Evolutionary conservation across 1,140 invertebrate species (phyloP), one percentile per base, ranked within the genome.

Genomic region (Batillaria attramentaria): DNA sequence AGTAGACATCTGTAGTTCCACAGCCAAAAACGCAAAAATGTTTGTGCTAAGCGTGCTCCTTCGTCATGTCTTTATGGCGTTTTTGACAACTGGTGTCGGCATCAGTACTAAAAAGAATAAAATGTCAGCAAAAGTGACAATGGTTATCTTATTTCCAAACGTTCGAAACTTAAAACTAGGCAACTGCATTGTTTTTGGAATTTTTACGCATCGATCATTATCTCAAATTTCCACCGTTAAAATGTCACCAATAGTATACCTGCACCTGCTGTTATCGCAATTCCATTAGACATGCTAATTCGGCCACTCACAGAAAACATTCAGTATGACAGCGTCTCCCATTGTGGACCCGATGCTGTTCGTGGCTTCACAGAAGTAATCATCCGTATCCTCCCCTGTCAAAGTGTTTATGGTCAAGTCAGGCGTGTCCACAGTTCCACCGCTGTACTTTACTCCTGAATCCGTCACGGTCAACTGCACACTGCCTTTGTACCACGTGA

Each of bases 291-390:
- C n/a, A n/a, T n/a, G n/a, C n/a, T n/a, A n/a, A n/a, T n/a, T n/a
- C 54, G 31, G 6, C 24, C 24, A 69, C 66, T 69, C 66, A 69
- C 66, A 69, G 16, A 24, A 33, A 24, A 69, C 66, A 39, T 69
- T 2, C 5, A 69, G 66, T 24, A 2, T 69, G 66, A 69, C 35
- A 24, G 35, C 66, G 33, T 69, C 37, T 41, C 66, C n/a, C 3
- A 16, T n/a, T 39, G 20, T 24, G 18, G 42, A 24, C 6, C 66
- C 35, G 8, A 18, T 39, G 4, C 10, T 5, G 24, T 41, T 69
- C 37, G 35, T 41, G 33, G 66, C 66, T 24, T 41, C 18, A 41
- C 66, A 69, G 33, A 20, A 18, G 37, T 69, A 69, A 39, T 8
- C 2, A 24, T 18, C 66, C 3, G 37, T 20, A 39, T 69, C 66